Conservation (phyloP, 1,140 invertebrate species). For the Calliphora vicina region DNA sequence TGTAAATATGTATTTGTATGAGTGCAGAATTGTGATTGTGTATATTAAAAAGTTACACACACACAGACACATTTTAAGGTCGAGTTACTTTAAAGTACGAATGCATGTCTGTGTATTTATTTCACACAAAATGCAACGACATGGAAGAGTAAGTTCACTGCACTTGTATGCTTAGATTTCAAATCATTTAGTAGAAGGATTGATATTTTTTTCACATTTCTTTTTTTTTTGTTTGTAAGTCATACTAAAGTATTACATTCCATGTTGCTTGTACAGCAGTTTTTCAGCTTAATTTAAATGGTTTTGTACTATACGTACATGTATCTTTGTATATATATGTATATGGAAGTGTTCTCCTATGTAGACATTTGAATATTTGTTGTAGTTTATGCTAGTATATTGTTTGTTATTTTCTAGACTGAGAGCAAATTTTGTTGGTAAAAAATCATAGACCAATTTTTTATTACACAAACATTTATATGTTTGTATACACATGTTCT, state of each 20-base stretch:
- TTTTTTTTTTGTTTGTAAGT: neutral
- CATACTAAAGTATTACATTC: neutral
- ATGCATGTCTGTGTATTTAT: neutral
- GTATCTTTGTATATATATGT: too few species aligned
- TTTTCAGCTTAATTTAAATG: constrained; percentile 7
- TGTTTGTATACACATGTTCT: too few species aligned
- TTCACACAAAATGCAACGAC: constrained; percentile 5
- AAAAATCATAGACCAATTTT: neutral
- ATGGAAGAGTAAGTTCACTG: constrained; percentile 13
- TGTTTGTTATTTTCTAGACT: too few species aligned
- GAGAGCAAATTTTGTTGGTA: neutral
- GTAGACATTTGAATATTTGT: neutral
- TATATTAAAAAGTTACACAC: neutral
- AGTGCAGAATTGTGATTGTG: neutral
- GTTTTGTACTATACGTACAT: neutral
- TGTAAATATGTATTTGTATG: neutral
- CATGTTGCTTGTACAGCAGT: neutral
- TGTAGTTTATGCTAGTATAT: too few species aligned
- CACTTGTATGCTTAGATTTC: constrained; percentile 13
- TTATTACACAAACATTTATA: too few species aligned
- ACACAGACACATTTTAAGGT: neutral
- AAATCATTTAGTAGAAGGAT: constrained; percentile 12
- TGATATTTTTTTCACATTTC: neutral
- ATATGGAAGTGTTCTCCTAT: too few species aligned
- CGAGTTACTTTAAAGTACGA: neutral